These are phyloP conservation scores for Pocota personata DNA, from an alignment of 2,888 invertebrate species.

Conservation along the genomic window DNA sequence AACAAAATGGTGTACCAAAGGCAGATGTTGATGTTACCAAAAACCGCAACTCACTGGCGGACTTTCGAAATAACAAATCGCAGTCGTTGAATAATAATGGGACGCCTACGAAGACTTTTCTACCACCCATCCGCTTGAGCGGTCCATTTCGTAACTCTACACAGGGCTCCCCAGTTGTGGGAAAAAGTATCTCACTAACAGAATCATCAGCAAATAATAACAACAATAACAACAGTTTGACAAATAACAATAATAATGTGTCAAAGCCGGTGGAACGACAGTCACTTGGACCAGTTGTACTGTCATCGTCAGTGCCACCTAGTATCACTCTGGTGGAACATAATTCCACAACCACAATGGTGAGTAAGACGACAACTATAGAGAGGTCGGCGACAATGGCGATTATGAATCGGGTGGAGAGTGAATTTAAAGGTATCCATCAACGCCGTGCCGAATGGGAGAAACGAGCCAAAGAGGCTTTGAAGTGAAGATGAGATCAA, in stretches of 20 bases:
- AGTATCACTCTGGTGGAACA: conserved; percentile 65
- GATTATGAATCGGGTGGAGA: conserved; percentile 64
- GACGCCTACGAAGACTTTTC: conserved; percentile 74
- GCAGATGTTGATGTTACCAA: conserved; percentile 68
- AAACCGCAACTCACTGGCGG: conserved; percentile 80
- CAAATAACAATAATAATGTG: conserved; percentile 70
- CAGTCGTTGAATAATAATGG: conserved; percentile 63
- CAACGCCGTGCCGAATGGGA: conserved; percentile 91
- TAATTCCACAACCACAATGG: conserved; percentile 55
- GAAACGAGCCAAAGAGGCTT: conserved; percentile 88
- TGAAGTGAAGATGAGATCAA: conserved; percentile 76
- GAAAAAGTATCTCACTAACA: conserved; percentile 74
- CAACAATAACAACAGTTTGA: conserved; percentile 75
- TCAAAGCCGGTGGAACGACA: conserved; percentile 76
- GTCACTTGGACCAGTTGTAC: conserved; percentile 66
- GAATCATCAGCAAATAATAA: conserved; percentile 76
- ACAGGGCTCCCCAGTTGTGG: conserved; percentile 42
- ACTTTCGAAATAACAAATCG: conserved; percentile 77
- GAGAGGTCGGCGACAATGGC: conserved; percentile 80
- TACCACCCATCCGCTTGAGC: conserved; percentile 80
- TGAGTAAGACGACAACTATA: conserved; percentile 74
- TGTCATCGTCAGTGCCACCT: conserved; percentile 66
- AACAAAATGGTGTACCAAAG: conserved; percentile 58
- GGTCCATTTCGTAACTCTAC: conserved; percentile 58
- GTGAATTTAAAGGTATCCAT: conserved; percentile 87